phyloP scores from a whole-genome alignment of 2,888 invertebrate species.

The Synanthedon tipuliformis region DNA sequence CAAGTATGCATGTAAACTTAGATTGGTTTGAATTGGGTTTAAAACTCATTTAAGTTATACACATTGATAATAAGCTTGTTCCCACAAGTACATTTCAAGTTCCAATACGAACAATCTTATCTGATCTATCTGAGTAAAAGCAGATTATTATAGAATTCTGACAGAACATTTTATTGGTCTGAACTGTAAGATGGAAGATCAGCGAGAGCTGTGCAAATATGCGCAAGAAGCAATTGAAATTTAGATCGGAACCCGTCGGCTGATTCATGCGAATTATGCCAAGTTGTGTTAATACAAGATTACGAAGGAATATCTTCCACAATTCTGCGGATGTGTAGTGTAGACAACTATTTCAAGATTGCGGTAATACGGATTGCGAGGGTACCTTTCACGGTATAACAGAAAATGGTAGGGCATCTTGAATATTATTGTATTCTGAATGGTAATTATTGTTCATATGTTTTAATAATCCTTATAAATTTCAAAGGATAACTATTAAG shows the following conservation, averaged over 20 bases:
- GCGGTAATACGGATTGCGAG: slow-evolving; percentile 8
- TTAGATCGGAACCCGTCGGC: slow-evolving; percentile 3
- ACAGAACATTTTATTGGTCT: not conserved
- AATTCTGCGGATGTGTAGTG: slow-evolving; percentile 5
- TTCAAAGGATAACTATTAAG: no score
- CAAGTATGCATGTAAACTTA: no score
- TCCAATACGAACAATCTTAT: no score
- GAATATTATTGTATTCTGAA: no score
- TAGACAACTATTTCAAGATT: slow-evolving; percentile 21
- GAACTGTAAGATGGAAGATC: not conserved
- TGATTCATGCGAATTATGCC: slow-evolving; percentile 2
- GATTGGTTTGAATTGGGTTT: no score
- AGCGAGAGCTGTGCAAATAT: not conserved
- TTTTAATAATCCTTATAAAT: no score
- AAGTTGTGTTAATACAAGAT: slow-evolving; percentile 13
- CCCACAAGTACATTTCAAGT: no score
- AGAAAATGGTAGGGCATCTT: no score
- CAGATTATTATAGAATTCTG: not conserved
- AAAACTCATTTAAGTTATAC: no score
- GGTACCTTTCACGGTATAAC: not conserved
- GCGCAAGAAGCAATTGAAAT: slow-evolving; percentile 5
- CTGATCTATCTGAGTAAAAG: not conserved
- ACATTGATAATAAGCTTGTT: no score
- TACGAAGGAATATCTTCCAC: slow-evolving; percentile 3
- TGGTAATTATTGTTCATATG: no score